Base-by-base conservation (phyloP, 2,797 vertebrate species). In the Etheostoma perlongum region DNA sequence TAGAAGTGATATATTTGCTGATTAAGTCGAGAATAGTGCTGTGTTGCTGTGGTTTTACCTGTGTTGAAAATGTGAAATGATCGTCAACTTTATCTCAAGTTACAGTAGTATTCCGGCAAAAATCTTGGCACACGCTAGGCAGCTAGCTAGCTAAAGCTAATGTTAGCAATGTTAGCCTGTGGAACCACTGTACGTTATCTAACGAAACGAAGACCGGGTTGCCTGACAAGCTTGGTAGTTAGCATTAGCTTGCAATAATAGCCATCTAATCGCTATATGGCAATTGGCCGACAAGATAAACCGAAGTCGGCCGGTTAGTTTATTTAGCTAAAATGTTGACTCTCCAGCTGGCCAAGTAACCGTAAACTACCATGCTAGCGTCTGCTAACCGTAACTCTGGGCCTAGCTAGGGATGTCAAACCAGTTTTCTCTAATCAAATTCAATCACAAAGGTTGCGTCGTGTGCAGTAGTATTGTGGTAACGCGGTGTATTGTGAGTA, bases 11-110 rank as follows among this genome's bases (percentile, higher is more conserved):
- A 44, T 63, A n/a, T 30, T 30, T 59, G 52, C 55, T 62, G 8
- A 48, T 67, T 23, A 21, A 23, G 33, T 10, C 36, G 42, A 57
- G 40, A 42, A 14, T 54, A 21, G 2, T 23, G 44, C 14, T 9
- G 62, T 12, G 30, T 44, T 48, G 58, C 52, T 7, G 23, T 52
- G 23, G 19, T 57, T 72, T 62, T 53, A 23, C 58, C 67, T n/a
- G 51, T n/a, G 46, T 66, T 27, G 42, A 59, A 69, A 49, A 67
- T 55, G n/a, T 11, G 18, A 33, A 75, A 74, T 19, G 12, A 33
- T 18, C 55, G 69, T 82, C 76, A 91, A 93, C 89, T 93, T 92
- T 86, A 88, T 53, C 19, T 86, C 16, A 89, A 93, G 78, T 94
- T 92, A 69, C 53, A 49, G 44, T 47, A 68, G 67, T 86, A 67